Evolutionary conservation across 2,113 vertebrate genomes (phyloP).

Genomic region (Sula dactylatra): DNA sequence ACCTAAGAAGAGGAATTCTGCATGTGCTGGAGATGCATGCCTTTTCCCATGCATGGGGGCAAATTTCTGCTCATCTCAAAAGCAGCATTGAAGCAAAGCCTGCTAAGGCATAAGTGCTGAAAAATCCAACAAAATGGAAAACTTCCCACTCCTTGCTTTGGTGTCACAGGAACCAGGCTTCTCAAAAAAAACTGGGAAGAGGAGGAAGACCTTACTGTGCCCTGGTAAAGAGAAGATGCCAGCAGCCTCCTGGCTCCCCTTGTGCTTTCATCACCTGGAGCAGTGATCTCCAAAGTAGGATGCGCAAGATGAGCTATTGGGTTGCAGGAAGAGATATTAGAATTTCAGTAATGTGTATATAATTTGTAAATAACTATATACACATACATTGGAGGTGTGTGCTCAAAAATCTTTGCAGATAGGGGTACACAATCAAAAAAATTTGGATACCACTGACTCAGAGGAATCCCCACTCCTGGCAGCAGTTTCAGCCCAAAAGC

Average conservation of each 20-base stretch:
- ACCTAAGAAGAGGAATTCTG: neutral
- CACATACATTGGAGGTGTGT: fast-evolving
- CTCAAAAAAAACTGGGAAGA: neutral
- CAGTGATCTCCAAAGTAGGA: neutral
- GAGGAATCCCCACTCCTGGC: neutral
- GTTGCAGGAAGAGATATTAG: neutral
- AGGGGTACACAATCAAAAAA: neutral
- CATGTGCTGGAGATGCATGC: neutral
- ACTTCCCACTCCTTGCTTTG: neutral
- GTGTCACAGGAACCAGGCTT: neutral
- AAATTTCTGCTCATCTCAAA: neutral
- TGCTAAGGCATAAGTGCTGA: neutral
- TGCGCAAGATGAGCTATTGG: neutral
- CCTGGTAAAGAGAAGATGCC: neutral
- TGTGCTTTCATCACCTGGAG: neutral
- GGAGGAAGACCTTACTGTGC: neutral
- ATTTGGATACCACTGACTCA: neutral
- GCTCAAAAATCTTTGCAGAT: neutral
- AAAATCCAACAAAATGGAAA: neutral
- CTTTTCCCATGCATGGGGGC: neutral
- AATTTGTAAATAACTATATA: neutral
- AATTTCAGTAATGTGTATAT: fast-evolving
- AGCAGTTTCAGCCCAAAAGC: neutral
- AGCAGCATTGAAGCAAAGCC: neutral
- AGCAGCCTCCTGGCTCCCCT: neutral